phyloP scores from a whole-genome alignment of 2,888 invertebrate genomes.

The Erebia epiphron region DNA sequence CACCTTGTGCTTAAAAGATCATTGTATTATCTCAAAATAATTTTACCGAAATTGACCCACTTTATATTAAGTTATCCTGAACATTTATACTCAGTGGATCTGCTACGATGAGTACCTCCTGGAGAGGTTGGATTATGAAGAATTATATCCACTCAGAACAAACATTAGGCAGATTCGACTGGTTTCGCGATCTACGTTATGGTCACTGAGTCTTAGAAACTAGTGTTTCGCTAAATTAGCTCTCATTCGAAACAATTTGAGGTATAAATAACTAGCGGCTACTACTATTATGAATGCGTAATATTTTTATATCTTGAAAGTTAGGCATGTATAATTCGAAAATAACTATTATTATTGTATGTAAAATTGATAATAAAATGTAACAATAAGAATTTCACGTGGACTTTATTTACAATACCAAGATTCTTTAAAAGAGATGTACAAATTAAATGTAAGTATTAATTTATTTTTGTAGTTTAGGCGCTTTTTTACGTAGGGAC shows the following conservation, averaged over 20 bases:
- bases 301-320: conserved; percentile 79
- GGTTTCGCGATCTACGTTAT: too few relatives aligned
- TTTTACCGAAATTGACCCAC: not conserved
- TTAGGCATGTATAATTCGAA: conserved; percentile 69
- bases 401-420: conserved; percentile 49
- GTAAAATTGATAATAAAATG: conserved; percentile 70
- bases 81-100: too few relatives aligned
- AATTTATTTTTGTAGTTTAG: conserved; percentile 51
- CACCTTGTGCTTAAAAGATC: too few relatives aligned
- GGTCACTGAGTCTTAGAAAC: too few relatives aligned
- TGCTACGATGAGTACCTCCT: too few relatives aligned
- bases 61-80: too few relatives aligned
- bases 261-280: conserved; percentile 7
- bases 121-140: too few relatives aligned
- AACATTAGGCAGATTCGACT: too few relatives aligned
- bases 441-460: conserved; percentile 64
- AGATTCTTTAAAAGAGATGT: conserved; percentile 25
- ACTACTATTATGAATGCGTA: conserved; percentile 50
- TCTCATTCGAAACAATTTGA: not conserved
- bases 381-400: conserved; percentile 64
- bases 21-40: not conserved
- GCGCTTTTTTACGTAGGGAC: conserved; percentile 66
- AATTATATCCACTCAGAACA: too few relatives aligned
- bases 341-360: conserved; percentile 48
- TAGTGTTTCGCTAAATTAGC: not conserved